Evolutionary conservation across 1,140 invertebrate species (phyloP).

Genomic region (Agraylea sexmaculata): DNA sequence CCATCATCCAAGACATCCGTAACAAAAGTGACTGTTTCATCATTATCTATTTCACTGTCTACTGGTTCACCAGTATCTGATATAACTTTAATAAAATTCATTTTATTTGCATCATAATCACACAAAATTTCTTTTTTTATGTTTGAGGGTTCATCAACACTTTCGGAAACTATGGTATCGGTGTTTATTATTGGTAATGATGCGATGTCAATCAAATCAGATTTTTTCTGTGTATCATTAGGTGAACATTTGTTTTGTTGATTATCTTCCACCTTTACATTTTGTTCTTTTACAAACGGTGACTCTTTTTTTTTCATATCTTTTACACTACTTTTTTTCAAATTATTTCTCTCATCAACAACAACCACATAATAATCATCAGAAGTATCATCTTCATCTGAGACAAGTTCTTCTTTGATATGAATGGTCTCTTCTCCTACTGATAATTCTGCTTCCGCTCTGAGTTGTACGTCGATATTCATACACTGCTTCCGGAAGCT

Average conservation of each 20-base stretch:
- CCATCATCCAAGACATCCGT: slow-evolving; percentile 1
- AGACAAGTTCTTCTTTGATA: slow-evolving; percentile 23
- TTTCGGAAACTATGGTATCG: too few species aligned
- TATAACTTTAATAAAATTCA: slow-evolving; percentile 21
- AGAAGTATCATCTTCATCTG: slow-evolving; percentile 32
- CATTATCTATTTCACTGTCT: slow-evolving; percentile 5
- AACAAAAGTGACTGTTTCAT: slow-evolving; percentile 1
- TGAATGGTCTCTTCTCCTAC: slow-evolving; percentile 17
- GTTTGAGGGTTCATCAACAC: too few species aligned
- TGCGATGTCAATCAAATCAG: too few species aligned
- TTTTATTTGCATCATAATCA: not conserved
- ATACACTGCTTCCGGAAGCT: slow-evolving; percentile 35
- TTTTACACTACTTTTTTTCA: slow-evolving; percentile 14
- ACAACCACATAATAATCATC: slow-evolving; percentile 34
- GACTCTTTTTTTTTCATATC: slow-evolving; percentile 10
- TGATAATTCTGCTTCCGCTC: too few species aligned
- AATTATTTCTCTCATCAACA: slow-evolving; percentile 28
- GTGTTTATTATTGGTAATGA: too few species aligned
- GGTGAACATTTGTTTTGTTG: too few species aligned
- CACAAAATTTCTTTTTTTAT: too few species aligned
- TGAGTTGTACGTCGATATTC: slow-evolving; percentile 33
- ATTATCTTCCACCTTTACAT: too few species aligned
- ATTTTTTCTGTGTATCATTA: too few species aligned
- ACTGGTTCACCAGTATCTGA: slow-evolving; percentile 4
- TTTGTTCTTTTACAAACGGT: slow-evolving; percentile 17